Conservation (phyloP, 2,113 vertebrate species). For the Colinus virginianus region DNA sequence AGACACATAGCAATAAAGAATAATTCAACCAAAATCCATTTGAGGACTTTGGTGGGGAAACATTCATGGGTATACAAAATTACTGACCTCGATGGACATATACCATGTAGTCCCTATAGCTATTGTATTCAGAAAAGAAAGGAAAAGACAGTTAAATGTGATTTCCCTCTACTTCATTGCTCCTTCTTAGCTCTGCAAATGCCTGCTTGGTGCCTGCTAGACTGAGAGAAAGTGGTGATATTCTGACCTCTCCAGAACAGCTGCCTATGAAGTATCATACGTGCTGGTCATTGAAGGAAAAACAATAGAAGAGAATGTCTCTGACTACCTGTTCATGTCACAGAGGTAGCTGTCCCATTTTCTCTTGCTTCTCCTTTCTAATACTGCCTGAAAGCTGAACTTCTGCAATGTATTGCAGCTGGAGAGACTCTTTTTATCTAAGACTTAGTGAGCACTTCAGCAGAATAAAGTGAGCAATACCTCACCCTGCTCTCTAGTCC, state of each 20-base stretch:
- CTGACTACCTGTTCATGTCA: background rate
- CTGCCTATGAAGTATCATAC: slow-evolving; percentile 6
- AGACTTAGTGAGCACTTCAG: rapidly evolving
- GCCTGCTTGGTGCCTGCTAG: background rate
- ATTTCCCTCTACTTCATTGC: background rate
- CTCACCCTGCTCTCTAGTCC: too few species aligned
- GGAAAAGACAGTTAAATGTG: background rate
- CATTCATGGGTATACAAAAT: background rate
- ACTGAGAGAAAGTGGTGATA: background rate
- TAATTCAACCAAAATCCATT: background rate
- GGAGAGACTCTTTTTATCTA: rapidly evolving
- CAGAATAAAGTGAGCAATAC: background rate
- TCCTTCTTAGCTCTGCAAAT: background rate
- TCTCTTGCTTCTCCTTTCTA: background rate
- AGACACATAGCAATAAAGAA: background rate
- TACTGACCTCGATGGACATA: background rate
- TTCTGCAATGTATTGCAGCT: rapidly evolving
- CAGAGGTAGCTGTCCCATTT: background rate
- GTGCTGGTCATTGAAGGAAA: background rate
- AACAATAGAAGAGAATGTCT: background rate
- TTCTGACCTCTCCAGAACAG: slow-evolving; percentile 34
- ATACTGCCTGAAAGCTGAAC: background rate
- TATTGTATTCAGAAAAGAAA: background rate
- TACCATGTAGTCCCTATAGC: background rate
- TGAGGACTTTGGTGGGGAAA: background rate